Conservation (phyloP, 2,888 invertebrate species). For the Laothoe populi region DNA sequence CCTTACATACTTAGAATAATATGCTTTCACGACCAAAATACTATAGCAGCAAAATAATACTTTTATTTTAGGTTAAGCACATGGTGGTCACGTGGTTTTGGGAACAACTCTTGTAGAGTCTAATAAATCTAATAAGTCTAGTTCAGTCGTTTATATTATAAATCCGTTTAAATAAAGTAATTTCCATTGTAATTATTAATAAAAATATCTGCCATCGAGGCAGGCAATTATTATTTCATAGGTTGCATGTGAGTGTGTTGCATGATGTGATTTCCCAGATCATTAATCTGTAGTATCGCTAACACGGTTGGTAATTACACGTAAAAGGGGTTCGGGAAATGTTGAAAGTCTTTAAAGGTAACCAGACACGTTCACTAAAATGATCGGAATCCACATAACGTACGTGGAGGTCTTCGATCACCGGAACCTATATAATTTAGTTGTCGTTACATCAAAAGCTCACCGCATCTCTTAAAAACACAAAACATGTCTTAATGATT, state of each 20-base stretch:
- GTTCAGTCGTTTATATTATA: too few species aligned
- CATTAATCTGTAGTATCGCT: background rate
- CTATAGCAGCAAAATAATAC: too few species aligned
- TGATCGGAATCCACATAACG: slow-evolving; percentile 12
- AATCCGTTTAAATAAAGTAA: too few species aligned
- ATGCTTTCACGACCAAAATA: too few species aligned
- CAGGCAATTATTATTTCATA: too few species aligned
- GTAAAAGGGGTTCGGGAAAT: slow-evolving; percentile 1
- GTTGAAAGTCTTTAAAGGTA: slow-evolving; percentile 19
- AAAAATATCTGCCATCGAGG: too few species aligned
- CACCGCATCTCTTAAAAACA: slow-evolving; percentile 16
- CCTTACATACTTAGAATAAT: too few species aligned
- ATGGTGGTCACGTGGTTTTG: too few species aligned
- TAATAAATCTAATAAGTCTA: too few species aligned
- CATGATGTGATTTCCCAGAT: background rate
- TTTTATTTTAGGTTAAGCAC: too few species aligned
- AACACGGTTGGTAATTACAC: background rate
- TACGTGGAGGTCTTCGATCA: slow-evolving; percentile 24
- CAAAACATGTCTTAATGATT: slow-evolving; percentile 21
- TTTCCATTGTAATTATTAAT: too few species aligned
- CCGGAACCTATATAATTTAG: slow-evolving; percentile 24
- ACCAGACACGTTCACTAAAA: slow-evolving; percentile 20
- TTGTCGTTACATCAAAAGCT: slow-evolving; percentile 20
- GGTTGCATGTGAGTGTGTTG: background rate
- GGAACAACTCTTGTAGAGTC: too few species aligned